Conservation (phyloP, 37 sponge, comb jelly and placozoan species). For the Diacarnus erythraeanus region DNA sequence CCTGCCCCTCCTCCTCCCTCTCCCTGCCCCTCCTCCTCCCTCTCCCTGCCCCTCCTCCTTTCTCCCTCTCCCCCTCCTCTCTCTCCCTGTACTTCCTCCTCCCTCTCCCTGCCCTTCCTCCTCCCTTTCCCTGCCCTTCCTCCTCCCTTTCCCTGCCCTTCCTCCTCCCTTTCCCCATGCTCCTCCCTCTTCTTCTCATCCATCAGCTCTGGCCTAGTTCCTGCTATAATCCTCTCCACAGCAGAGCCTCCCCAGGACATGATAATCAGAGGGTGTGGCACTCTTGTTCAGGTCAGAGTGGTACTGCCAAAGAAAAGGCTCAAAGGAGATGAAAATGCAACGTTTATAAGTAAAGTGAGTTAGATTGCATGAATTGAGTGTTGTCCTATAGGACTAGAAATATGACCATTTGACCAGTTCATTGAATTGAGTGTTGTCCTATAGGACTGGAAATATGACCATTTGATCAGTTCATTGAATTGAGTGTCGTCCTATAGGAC, state of each 20-base stretch:
- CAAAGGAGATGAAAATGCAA: constrained; percentile 74
- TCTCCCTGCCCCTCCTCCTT: constrained; percentile 1
- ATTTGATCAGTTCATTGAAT: too few species aligned
- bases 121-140: constrained; percentile 8
- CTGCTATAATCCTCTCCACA: constrained; percentile 73
- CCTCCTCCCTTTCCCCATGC: constrained; percentile 5
- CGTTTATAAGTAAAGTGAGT: constrained; percentile 57
- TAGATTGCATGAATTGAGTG: too few species aligned
- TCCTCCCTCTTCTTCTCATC: neutral
- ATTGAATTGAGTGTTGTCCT: too few species aligned
- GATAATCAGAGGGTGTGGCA: constrained; percentile 49
- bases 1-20: neutral
- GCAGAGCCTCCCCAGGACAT: constrained; percentile 44
- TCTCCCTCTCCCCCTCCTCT: constrained; percentile 13
- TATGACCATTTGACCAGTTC: too few species aligned
- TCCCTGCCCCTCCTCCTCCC: neutral
- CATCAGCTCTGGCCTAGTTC: constrained; percentile 30
- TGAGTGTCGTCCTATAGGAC: too few species aligned
- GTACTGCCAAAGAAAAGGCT: constrained; percentile 52
- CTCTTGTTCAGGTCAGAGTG: constrained; percentile 70
- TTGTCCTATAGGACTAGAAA: too few species aligned
- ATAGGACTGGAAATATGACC: too few species aligned
- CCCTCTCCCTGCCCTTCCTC: constrained; percentile 8
- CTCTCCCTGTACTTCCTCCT: constrained; percentile 5
- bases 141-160: constrained; percentile 9